phyloP scores from a whole-genome alignment of 1,140 invertebrate species.

The Laupala kohalensis region DNA sequence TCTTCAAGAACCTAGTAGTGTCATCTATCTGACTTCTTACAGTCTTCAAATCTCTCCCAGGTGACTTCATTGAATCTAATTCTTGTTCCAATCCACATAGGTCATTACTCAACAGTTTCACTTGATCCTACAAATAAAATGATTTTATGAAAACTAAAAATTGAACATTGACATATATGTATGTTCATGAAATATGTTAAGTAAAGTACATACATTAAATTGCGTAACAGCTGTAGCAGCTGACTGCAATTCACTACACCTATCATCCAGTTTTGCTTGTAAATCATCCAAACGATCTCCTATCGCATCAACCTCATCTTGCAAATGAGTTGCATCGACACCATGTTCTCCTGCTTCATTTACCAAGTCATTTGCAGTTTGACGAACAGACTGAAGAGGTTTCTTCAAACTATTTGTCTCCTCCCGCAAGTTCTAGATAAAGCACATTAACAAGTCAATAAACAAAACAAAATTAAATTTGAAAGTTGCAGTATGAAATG shows the following conservation, averaged over 20 bases:
- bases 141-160: not conserved
- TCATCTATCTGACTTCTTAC: slow-evolving; percentile 77
- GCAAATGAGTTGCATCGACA: slow-evolving; percentile 56
- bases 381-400: slow-evolving; percentile 55
- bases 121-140: slow-evolving; percentile 44
- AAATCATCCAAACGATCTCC: slow-evolving; percentile 67
- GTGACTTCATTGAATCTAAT: slow-evolving; percentile 68
- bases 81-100: slow-evolving; percentile 69
- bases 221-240: slow-evolving; percentile 75
- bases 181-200: not conserved
- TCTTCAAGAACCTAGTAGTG: slow-evolving; percentile 49
- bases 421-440: slow-evolving; percentile 43
- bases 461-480: not conserved
- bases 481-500: not conserved
- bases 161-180: not conserved
- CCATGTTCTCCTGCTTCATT: slow-evolving; percentile 43
- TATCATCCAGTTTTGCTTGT: slow-evolving; percentile 58
- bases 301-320: slow-evolving; percentile 63
- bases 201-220: slow-evolving; percentile 42
- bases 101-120: slow-evolving; percentile 62
- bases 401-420: slow-evolving; percentile 62
- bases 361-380: slow-evolving; percentile 57
- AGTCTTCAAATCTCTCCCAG: slow-evolving; percentile 72
- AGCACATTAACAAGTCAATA: not conserved
- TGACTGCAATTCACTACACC: slow-evolving; percentile 67